Percentiles rank a stretch among this genome's conserved stretches.
These are phyloP conservation scores for Strigamia crassipes DNA, from an alignment of 2,888 invertebrate genomes.

Conservation along the genomic window DNA sequence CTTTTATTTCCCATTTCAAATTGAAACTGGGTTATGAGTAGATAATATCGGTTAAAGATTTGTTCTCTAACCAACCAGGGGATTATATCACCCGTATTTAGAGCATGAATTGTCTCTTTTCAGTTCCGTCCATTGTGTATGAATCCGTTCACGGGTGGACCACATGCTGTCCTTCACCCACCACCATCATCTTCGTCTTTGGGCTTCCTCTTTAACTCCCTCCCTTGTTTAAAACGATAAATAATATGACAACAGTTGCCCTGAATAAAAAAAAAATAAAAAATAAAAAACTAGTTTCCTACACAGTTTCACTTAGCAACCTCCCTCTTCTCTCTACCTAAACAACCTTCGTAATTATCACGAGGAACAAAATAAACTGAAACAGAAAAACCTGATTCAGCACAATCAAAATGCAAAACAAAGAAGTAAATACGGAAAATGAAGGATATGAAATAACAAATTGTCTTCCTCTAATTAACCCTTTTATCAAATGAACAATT, in stretches of 20 bases:
- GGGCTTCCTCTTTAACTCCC: conserved; percentile 6
- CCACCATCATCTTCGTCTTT: not conserved
- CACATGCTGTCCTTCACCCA: conserved; percentile 42
- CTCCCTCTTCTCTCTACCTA: conserved; percentile 25
- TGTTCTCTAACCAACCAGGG: conserved; percentile 28
- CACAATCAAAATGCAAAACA: conserved; percentile 13
- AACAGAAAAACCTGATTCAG: conserved; percentile 32
- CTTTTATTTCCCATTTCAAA: conserved; percentile 26
- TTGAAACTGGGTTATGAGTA: conserved; percentile 29
- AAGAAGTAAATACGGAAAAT: not conserved
- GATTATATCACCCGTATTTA: not conserved
- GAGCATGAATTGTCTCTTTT: conserved; percentile 42
- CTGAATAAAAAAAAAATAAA: not conserved
- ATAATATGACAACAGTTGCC: conserved; percentile 18
- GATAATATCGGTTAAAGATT: conserved; percentile 41
- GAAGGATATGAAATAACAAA: not conserved
- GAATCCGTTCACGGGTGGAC: conserved; percentile 35
- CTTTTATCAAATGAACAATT: not conserved
- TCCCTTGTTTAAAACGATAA: conserved; percentile 15
- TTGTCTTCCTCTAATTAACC: conserved; percentile 37
- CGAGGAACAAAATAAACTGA: conserved; percentile 33
- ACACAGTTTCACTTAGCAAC: not conserved
- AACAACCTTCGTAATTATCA: conserved; percentile 40
- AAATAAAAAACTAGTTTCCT: conserved; percentile 4
- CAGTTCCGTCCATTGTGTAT: conserved; percentile 37